A percentile compares a stretch with the other conserved stretches of the same genome.
Evolutionary conservation across 30 jellyfish, hydroid and myxozoan genomes (phyloP).

Genomic region (Cassiopea xamachana): DNA sequence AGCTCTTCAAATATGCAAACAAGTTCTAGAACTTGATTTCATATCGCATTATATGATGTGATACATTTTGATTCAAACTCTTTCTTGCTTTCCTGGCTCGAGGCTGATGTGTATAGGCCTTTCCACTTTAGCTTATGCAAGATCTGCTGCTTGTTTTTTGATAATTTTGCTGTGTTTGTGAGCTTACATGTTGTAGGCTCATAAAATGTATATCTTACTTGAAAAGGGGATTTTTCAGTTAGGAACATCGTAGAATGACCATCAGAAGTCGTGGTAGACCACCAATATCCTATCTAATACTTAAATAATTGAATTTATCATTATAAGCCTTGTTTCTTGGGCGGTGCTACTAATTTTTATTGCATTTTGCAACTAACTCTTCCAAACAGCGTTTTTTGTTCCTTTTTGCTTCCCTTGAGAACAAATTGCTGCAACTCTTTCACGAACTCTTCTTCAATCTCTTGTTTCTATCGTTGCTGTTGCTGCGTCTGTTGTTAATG

Average conservation of each 20-base stretch:
- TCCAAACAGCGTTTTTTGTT: background rate
- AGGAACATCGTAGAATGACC: background rate
- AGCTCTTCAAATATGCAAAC: too few species aligned
- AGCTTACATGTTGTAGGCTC: background rate
- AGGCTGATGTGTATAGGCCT: too few species aligned
- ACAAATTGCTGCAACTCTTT: background rate
- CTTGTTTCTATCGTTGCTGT: too few species aligned
- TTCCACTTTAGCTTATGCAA: too few species aligned
- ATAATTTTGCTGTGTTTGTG: background rate
- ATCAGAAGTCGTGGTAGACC: conserved; percentile 33
- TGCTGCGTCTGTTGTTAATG: too few species aligned
- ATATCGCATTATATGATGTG: too few species aligned
- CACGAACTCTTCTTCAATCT: too few species aligned
- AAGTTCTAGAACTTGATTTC: too few species aligned
- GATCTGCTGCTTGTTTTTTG: too few species aligned
- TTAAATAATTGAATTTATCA: conserved; percentile 16
- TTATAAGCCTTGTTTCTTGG: background rate
- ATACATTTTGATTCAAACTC: too few species aligned
- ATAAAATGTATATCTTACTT: background rate
- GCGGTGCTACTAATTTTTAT: background rate
- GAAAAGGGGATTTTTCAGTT: background rate
- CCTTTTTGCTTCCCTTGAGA: background rate
- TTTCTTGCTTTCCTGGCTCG: too few species aligned
- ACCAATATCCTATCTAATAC: conserved; percentile 28
- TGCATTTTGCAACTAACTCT: background rate